Evolutionary conservation across 2,797 vertebrate genomes (phyloP).

Genomic region (Enteromius mattozi): DNA sequence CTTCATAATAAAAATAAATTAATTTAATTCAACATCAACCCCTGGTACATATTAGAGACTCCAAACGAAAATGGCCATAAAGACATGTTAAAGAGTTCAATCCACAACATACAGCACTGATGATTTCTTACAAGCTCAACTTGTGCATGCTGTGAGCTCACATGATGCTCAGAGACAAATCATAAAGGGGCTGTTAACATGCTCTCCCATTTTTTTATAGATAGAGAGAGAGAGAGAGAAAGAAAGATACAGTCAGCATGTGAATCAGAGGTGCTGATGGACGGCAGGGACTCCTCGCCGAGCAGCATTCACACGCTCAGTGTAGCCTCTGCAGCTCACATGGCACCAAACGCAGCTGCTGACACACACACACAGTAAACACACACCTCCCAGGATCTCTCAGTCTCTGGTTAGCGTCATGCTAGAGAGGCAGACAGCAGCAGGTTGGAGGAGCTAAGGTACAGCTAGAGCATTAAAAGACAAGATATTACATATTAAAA

Average conservation of each 20-base stretch:
- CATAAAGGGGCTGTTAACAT: background rate
- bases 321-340: background rate
- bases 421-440: background rate
- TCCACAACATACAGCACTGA: background rate
- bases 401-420: background rate
- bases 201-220: background rate
- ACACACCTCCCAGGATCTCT: conserved; percentile 6
- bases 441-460: background rate
- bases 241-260: background rate
- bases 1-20: background rate
- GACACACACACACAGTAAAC: conserved; percentile 17
- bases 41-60: background rate
- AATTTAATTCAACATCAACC: background rate
- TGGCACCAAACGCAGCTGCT: background rate
- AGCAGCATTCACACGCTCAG: background rate
- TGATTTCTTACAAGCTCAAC: background rate
- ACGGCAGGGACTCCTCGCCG: background rate
- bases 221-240: background rate
- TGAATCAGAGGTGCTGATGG: conserved; percentile 23
- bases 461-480: background rate
- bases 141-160: background rate
- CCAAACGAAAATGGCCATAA: background rate
- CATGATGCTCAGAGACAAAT: background rate
- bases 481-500: conserved; percentile 17
- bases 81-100: background rate